Conservation (phyloP, 2,113 vertebrate genomes). For the Seriola aureovittata region DNA sequence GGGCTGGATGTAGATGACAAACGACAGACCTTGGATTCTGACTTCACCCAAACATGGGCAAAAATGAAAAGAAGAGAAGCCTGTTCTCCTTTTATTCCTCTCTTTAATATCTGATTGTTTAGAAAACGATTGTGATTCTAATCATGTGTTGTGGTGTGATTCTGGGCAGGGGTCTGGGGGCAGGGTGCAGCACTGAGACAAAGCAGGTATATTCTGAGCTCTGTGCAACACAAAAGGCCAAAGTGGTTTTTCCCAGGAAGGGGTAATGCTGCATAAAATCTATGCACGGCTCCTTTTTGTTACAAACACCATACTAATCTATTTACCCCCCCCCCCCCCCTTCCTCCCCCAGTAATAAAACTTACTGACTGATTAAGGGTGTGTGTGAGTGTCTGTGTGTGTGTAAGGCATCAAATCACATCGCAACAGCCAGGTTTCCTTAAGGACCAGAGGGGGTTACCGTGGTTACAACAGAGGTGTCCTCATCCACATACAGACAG, state of each 20-base stretch:
- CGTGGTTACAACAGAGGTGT: conserved; percentile 52
- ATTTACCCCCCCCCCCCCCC: conserved; percentile 46
- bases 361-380: conserved; percentile 44
- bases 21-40: conserved; percentile 23
- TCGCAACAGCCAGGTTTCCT: conserved; percentile 36
- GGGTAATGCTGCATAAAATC: conserved; percentile 71
- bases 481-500: conserved; percentile 24
- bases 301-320: conserved; percentile 59
- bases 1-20: not conserved
- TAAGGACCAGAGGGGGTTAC: conserved; percentile 29
- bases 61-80: conserved; percentile 6
- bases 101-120: not conserved
- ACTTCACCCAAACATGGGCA: conserved; percentile 20
- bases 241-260: conserved; percentile 66
- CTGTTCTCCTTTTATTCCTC: not conserved
- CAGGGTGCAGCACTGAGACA: conserved; percentile 35
- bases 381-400: conserved; percentile 13
- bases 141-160: conserved; percentile 17
- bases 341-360: conserved; percentile 60
- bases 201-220: conserved; percentile 59
- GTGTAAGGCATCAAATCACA: conserved; percentile 29
- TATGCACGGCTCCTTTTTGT: conserved; percentile 60
- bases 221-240: conserved; percentile 45
- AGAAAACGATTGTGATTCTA: not conserved
- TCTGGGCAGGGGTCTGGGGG: conserved; percentile 28